Evolutionary conservation across 2,113 vertebrate species (phyloP), one percentile per base, ranked within the genome.

Genomic region (Cephalopterus ornatus): DNA sequence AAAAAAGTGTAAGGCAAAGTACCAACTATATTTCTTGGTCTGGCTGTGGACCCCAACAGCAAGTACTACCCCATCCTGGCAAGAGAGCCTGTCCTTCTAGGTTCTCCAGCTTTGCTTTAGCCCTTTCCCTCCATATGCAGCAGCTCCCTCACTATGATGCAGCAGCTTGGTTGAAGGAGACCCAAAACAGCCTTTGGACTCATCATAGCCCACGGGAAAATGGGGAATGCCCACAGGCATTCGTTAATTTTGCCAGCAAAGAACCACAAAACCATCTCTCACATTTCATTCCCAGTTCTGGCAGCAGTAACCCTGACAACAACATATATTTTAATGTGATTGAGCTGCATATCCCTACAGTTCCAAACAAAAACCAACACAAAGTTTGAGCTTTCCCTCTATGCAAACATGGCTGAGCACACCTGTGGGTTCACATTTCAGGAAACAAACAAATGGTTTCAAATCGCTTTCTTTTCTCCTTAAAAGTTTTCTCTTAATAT

Each of bases 71-170:
- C 12, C 33, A 53, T 20, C 19, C 33, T 17, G 28, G 41, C 8
- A 8, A 72, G 4, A 55, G 28, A 27, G 22, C n/a, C 78, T 67
- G 21, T 56, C 35, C 70, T 58, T 32, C 30, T 23, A 63, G 4
- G 8, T 39, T 56, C 7, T 39, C 39, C 62, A 55, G 33, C 23
- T 68, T 55, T 50, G 33, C 27, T 44, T 49, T 37, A 35, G 17
- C 35, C 49, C 27, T 27, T 22, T 72, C 13, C 24, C 16, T 61
- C 35, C 37, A 42, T 0, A 1, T 0, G 0, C 61, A 63, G 2
- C 33, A 39, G 53, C 44, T 80, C 35, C 47, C 32, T 1, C 0
- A 1, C 81, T 46, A 50, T 1, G 0, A 23, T 12, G 30, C 9
- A 10, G 52, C 39, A 41, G 55, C 33, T 67, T 4, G 3, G 35